Evolutionary conservation across 2,888 invertebrate genomes (phyloP).

Genomic region (Drosophila peninsularis): DNA sequence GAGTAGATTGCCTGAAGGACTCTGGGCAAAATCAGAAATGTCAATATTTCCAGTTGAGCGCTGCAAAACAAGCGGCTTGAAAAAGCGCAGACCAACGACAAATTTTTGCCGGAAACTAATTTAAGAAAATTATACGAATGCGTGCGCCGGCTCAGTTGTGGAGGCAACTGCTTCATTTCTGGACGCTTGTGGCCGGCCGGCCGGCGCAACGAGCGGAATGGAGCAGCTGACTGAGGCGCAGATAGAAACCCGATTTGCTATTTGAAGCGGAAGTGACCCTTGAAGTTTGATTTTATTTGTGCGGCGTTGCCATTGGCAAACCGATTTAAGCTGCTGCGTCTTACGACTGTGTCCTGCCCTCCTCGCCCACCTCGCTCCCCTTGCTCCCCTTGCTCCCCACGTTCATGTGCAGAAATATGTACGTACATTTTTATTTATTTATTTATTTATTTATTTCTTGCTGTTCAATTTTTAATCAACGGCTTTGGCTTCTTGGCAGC

Average conservation of each 20-base stretch:
- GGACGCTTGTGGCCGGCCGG: constrained; percentile 37
- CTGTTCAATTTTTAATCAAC: constrained; percentile 78
- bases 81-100: constrained; percentile 52
- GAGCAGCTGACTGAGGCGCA: constrained; percentile 20
- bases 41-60: constrained; percentile 75
- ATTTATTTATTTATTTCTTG: constrained; percentile 55
- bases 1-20: constrained; percentile 42
- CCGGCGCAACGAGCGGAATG: constrained; percentile 16
- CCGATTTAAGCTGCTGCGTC: constrained; percentile 46
- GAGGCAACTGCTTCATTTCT: constrained; percentile 53
- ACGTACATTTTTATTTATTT: constrained; percentile 58
- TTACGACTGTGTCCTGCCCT: not conserved
- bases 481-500: constrained; percentile 71
- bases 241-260: constrained; percentile 67
- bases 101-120: constrained; percentile 72
- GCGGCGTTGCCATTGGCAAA: constrained; percentile 66
- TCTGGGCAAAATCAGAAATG: constrained; percentile 62
- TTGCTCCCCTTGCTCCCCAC: no score
- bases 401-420: constrained; percentile 21
- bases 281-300: constrained; percentile 80
- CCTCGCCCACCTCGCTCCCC: not conserved
- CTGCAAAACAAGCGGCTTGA: constrained; percentile 63
- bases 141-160: constrained; percentile 17
- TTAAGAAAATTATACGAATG: constrained; percentile 67
- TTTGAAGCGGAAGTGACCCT: constrained; percentile 79